Evolutionary conservation across 2,113 vertebrate species (phyloP).

Genomic region (Myodes glareolus): DNA sequence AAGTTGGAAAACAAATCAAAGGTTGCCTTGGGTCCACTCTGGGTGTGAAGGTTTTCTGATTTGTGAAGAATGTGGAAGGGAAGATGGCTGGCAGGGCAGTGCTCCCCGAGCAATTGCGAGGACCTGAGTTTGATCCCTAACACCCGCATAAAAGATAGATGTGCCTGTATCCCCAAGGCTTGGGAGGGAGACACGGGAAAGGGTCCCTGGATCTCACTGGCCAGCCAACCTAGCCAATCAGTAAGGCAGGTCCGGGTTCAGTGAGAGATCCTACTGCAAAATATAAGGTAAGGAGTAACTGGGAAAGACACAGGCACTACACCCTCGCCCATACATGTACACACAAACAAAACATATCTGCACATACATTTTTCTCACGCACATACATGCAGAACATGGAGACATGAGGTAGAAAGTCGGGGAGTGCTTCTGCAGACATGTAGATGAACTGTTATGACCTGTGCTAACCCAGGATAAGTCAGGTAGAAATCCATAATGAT

Average conservation of each 20-base stretch:
- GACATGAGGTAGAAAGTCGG: neutral
- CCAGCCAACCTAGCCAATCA: no score
- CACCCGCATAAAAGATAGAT: neutral
- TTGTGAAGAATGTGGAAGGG: neutral
- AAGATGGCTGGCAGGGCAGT: neutral
- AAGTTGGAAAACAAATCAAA: neutral
- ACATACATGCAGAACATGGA: neutral
- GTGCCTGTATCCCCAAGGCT: neutral
- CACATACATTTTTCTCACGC: neutral
- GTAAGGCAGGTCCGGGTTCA: neutral
- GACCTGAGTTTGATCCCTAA: neutral
- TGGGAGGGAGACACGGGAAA: neutral
- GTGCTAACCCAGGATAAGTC: neutral
- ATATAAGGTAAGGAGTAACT: no score
- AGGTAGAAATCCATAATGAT: neutral
- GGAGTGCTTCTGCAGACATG: rapidly evolving
- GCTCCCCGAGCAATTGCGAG: neutral
- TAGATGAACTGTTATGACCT: neutral
- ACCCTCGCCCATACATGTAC: neutral
- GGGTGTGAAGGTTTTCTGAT: neutral
- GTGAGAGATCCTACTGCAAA: neutral
- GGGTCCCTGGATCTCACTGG: neutral
- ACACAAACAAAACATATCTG: neutral
- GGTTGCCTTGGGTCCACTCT: neutral
- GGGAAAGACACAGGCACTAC: neutral